Evolutionary conservation across 2,113 vertebrate genomes (phyloP).

Genomic region (Lophura nycthemera): DNA sequence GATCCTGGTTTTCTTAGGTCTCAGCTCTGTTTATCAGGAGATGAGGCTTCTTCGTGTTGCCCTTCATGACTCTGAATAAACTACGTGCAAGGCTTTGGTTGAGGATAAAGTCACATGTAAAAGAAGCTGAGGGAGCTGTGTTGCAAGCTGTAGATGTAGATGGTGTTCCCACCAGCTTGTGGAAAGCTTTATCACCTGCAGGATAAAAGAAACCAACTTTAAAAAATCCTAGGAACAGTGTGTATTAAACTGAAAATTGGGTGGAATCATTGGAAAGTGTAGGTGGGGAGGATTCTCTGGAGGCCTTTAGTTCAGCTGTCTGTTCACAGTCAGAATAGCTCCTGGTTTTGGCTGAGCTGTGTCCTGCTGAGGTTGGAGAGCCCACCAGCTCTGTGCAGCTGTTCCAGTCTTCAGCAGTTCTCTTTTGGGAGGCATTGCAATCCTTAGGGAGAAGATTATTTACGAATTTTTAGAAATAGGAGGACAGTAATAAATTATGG

Average conservation of each 20-base stretch:
- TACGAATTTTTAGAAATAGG: neutral
- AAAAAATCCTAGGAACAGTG: rapidly evolving
- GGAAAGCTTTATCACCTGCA: neutral
- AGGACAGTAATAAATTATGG: neutral
- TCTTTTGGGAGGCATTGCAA: neutral
- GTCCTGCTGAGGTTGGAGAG: rapidly evolving
- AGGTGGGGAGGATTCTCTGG: neutral
- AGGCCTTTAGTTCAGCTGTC: neutral
- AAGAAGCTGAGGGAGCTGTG: neutral
- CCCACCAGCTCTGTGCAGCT: rapidly evolving
- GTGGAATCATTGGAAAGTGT: rapidly evolving
- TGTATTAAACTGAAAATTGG: too few species aligned
- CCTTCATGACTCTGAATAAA: neutral
- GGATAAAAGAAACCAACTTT: neutral
- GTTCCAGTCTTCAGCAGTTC: neutral
- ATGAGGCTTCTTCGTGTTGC: neutral
- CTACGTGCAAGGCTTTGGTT: rapidly evolving
- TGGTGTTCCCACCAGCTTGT: neutral
- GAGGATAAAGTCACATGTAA: rapidly evolving
- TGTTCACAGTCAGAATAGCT: too few species aligned
- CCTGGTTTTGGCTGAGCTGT: neutral
- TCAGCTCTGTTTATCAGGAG: neutral
- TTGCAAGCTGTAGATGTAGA: neutral
- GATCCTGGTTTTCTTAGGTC: neutral
- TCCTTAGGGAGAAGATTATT: neutral